A percentile compares a stretch with the other conserved stretches of the same genome.
These are phyloP conservation scores for Lerista edwardsae DNA, from an alignment of 2,797 vertebrate genomes.

Conservation along the genomic window DNA sequence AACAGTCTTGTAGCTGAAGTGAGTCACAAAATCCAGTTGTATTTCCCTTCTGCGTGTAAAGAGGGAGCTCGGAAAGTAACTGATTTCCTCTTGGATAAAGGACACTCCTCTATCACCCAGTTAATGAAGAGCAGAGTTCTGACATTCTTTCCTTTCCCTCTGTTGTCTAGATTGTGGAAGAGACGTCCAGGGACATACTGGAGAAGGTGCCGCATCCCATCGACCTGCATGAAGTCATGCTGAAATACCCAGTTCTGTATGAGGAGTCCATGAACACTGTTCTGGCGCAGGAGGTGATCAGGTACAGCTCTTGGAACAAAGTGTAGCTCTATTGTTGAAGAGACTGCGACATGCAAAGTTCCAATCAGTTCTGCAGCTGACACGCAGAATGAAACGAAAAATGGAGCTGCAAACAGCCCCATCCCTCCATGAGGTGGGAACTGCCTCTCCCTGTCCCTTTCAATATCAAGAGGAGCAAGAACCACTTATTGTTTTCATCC, in stretches of 20 bases:
- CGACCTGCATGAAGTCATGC: constrained; percentile 77
- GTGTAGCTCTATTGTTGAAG: background rate
- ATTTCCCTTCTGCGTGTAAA: background rate
- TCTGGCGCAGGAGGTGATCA: constrained; percentile 90
- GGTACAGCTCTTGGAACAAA: constrained; percentile 71
- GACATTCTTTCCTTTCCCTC: background rate
- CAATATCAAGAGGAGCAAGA: background rate
- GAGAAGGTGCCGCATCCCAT: constrained; percentile 82
- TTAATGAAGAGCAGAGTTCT: background rate
- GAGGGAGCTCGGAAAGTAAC: background rate
- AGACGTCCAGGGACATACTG: constrained; percentile 79
- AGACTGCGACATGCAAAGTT: background rate
- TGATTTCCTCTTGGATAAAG: background rate
- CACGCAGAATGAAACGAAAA: background rate
- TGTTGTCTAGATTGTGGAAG: constrained; percentile 83
- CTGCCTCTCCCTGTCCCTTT: background rate
- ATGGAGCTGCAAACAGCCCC: background rate
- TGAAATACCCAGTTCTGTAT: constrained; percentile 86
- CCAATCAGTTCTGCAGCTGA: background rate
- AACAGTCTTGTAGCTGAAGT: background rate
- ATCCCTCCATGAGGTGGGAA: background rate
- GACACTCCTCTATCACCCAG: background rate
- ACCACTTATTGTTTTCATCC: background rate
- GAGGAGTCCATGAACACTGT: constrained; percentile 95
- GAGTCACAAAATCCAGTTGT: background rate